phyloP scores from a whole-genome alignment of 2,797 vertebrate genomes.

The Amblyraja radiata region DNA sequence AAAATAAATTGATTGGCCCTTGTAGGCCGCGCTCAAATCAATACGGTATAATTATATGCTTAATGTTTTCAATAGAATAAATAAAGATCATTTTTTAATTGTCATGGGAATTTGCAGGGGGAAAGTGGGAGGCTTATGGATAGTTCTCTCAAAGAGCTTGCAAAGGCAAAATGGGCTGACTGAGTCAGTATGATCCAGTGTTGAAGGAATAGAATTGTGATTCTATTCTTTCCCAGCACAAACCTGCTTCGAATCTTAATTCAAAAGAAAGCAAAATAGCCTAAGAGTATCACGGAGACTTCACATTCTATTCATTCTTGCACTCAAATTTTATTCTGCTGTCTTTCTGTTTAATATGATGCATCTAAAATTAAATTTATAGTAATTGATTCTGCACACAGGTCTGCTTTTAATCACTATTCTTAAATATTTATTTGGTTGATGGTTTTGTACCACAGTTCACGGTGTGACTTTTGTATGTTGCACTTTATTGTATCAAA shows the following conservation, averaged over 20 bases:
- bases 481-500: neutral
- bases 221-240: neutral
- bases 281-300: neutral
- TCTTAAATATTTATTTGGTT: conserved; percentile 19
- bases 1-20: neutral
- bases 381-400: neutral
- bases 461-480: neutral
- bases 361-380: neutral
- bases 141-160: neutral
- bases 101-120: neutral
- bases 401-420: neutral
- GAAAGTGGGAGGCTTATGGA: neutral
- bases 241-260: neutral
- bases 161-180: neutral
- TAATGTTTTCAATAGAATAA: neutral
- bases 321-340: neutral
- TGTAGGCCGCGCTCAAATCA: neutral
- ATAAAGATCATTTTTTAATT: neutral
- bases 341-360: no score
- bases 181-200: neutral
- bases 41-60: neutral
- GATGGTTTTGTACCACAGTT: neutral
- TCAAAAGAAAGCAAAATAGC: neutral
- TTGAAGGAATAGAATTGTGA: neutral
- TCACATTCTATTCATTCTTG: no score